A percentile compares a stretch with the other conserved stretches of the same genome.
phyloP scores from a whole-genome alignment of 2,888 invertebrate species.

The Cheilosia urbana region DNA sequence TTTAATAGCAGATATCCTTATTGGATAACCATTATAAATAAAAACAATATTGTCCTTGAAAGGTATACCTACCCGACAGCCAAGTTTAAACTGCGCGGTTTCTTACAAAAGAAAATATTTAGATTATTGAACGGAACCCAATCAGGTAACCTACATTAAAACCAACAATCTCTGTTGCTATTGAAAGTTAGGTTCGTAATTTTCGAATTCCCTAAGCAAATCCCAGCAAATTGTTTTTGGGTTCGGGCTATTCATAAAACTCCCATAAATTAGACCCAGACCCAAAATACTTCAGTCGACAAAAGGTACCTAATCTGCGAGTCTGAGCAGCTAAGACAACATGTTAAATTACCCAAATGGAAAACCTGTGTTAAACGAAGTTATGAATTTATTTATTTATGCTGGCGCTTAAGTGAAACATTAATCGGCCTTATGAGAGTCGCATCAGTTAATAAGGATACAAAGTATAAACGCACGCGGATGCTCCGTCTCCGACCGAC shows the following conservation, averaged over 20 bases:
- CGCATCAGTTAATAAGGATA: not conserved
- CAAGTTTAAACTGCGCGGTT: too few species aligned
- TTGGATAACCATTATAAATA: too few species aligned
- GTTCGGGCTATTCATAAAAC: not conserved
- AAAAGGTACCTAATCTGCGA: not conserved
- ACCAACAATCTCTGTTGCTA: too few species aligned
- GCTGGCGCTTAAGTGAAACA: not conserved
- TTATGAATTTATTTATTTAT: not conserved
- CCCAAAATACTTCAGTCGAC: slow-evolving; percentile 4
- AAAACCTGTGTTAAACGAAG: slow-evolving; percentile 13
- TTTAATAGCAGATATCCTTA: too few species aligned
- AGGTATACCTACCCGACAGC: too few species aligned
- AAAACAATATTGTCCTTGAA: too few species aligned
- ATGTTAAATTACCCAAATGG: not conserved
- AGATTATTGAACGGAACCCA: too few species aligned
- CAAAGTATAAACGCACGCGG: not conserved
- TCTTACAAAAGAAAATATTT: too few species aligned
- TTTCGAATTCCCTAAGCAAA: not conserved
- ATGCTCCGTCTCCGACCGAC: not conserved
- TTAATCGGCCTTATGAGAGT: not conserved
- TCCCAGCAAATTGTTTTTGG: not conserved
- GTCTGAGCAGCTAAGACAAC: not conserved
- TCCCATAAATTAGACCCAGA: not conserved
- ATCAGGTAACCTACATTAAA: too few species aligned
- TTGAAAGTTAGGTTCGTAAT: too few species aligned